Conservation (phyloP, 2,888 invertebrate genomes). For the Kryphioiulus occultus region DNA sequence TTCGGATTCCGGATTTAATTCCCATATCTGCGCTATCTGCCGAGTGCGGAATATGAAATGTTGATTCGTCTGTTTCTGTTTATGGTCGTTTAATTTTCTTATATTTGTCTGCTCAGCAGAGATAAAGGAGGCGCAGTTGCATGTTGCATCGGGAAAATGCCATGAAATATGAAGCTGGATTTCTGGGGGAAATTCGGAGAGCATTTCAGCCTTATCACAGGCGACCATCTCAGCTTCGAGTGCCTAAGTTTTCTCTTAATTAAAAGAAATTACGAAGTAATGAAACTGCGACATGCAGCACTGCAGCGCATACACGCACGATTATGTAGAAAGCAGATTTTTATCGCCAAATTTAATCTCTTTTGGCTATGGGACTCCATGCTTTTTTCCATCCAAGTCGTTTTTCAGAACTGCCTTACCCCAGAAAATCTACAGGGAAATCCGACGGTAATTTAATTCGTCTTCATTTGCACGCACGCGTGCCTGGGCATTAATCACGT, state of each 20-base stretch:
- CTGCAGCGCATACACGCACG: not conserved
- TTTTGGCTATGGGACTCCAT: not conserved
- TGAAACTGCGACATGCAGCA: not conserved
- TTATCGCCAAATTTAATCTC: constrained; percentile 29
- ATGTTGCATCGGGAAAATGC: not conserved
- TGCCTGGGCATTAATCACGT: constrained; percentile 14
- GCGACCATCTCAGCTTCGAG: constrained; percentile 12
- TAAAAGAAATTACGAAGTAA: constrained; percentile 39
- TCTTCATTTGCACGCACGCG: constrained; percentile 16
- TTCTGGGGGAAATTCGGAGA: not conserved
- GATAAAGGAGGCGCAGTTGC: not conserved
- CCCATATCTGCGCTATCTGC: not conserved
- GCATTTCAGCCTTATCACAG: not conserved
- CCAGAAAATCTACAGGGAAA: not conserved
- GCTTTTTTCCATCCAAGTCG: not conserved
- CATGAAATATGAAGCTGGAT: not conserved
- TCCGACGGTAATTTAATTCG: constrained; percentile 22
- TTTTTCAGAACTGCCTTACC: not conserved
- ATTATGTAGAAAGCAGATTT: constrained; percentile 34
- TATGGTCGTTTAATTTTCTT: constrained; percentile 2
- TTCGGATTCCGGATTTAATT: not conserved
- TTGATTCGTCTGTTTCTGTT: constrained; percentile 36
- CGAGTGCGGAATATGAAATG: not conserved
- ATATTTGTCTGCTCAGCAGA: constrained; percentile 9
- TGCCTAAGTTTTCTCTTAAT: constrained; percentile 11